These are phyloP conservation scores for Popillia japonica DNA, from an alignment of 1,140 invertebrate species.

Conservation along the genomic window DNA sequence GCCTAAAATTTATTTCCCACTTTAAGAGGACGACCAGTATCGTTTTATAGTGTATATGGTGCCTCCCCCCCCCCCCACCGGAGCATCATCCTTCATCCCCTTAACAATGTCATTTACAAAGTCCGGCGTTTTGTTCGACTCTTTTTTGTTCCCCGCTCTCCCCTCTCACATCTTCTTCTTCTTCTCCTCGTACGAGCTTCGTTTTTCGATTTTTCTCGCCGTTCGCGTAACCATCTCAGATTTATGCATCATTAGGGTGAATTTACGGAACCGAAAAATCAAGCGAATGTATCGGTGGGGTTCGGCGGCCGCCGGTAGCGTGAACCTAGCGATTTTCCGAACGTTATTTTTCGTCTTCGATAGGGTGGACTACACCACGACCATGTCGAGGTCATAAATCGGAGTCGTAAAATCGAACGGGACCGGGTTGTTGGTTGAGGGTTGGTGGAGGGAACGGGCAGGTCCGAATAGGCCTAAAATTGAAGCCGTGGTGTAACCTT, in stretches of 20 bases:
- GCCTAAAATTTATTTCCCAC: neutral
- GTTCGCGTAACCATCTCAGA: neutral
- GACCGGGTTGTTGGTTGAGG: no score
- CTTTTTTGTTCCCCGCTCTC: neutral
- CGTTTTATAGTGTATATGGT: neutral
- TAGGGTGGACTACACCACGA: neutral
- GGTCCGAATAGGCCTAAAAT: neutral
- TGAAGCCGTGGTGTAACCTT: no score
- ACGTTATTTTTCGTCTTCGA: slow-evolving; percentile 23
- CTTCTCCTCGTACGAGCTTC: neutral
- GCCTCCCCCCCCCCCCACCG: neutral
- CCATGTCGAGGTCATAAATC: neutral
- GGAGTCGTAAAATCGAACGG: neutral
- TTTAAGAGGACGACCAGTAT: neutral
- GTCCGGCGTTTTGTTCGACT: slow-evolving; percentile 8
- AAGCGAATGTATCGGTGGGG: slow-evolving; percentile 15
- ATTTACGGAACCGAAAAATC: slow-evolving; percentile 35
- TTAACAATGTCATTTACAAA: slow-evolving; percentile 16
- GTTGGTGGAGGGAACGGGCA: neutral
- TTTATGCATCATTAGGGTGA: slow-evolving; percentile 30
- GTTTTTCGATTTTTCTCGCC: neutral
- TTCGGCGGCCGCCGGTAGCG: neutral
- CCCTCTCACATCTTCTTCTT: neutral
- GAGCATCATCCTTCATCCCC: neutral
- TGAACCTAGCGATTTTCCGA: neutral